phyloP scores from a whole-genome alignment of 2,888 invertebrate genomes.

The Scaptomyza reducta region DNA sequence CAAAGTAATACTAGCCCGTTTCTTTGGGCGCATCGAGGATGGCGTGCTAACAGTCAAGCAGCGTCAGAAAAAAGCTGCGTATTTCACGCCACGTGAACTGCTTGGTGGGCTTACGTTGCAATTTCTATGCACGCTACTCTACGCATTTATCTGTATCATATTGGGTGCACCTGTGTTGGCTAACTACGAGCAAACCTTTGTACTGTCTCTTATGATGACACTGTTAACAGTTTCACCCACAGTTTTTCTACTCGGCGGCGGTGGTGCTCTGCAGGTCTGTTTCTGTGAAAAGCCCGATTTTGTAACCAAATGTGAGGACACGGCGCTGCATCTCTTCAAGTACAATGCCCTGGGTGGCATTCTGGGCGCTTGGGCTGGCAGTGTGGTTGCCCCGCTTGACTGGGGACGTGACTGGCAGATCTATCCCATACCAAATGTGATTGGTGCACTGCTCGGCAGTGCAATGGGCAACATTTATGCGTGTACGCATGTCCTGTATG shows the following conservation, averaged over 20 bases:
- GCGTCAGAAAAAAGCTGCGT: conserved; percentile 77
- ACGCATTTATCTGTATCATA: conserved; percentile 83
- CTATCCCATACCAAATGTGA: conserved; percentile 89
- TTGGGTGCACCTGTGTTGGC: conserved; percentile 84
- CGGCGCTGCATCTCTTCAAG: conserved; percentile 82
- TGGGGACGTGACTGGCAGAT: conserved; percentile 94
- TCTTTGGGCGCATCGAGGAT: conserved; percentile 78
- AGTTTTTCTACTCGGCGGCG: conserved; percentile 82
- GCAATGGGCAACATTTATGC: conserved; percentile 85
- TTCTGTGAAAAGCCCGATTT: conserved; percentile 84
- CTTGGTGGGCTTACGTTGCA: conserved; percentile 80
- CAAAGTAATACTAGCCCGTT: conserved; percentile 80
- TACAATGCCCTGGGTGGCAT: conserved; percentile 84
- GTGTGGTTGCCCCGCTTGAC: conserved; percentile 92
- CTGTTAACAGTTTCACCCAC: conserved; percentile 83
- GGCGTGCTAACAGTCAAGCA: conserved; percentile 75
- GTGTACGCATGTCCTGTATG: conserved; percentile 81
- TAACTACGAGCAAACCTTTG: conserved; percentile 83
- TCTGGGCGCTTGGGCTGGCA: conserved; percentile 91
- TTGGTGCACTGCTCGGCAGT: conserved; percentile 87
- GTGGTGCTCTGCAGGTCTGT: conserved; percentile 83
- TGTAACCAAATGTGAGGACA: conserved; percentile 82
- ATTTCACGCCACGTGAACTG: conserved; percentile 80
- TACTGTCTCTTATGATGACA: conserved; percentile 82
- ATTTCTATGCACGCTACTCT: conserved; percentile 80